phyloP scores from a whole-genome alignment of 2,888 invertebrate genomes.

The Drosophila rellima region DNA sequence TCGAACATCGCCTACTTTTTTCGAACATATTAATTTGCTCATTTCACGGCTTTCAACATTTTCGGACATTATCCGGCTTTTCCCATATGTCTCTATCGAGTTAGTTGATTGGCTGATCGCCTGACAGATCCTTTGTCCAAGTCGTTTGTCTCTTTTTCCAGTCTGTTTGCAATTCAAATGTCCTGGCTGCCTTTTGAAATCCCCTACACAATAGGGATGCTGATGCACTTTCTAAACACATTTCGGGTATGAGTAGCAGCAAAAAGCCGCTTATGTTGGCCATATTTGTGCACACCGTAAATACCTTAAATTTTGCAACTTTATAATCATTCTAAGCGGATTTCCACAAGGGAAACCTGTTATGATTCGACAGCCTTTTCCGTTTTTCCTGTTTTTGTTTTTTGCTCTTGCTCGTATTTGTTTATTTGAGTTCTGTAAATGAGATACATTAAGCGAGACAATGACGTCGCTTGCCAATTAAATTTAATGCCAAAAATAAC shows the following conservation, averaged over 20 bases:
- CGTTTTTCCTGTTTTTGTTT: conserved; percentile 2
- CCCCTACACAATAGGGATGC: conserved; percentile 18
- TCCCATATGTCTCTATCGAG: conserved; percentile 60
- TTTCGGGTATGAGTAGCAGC: conserved; percentile 42
- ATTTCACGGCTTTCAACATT: conserved; percentile 68
- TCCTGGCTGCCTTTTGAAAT: conserved; percentile 38
- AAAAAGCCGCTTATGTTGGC: conserved; percentile 75
- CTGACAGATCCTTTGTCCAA: conserved; percentile 42
- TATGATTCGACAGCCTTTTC: conserved; percentile 39
- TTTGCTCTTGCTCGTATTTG: conserved; percentile 29
- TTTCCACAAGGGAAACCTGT: conserved; percentile 68
- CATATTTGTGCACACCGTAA: conserved; percentile 75
- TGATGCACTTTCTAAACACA: conserved; percentile 42
- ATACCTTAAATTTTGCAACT: conserved; percentile 78
- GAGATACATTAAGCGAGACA: conserved; percentile 46
- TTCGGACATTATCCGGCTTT: conserved; percentile 56
- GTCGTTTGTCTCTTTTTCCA: conserved; percentile 29
- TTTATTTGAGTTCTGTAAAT: conserved; percentile 46
- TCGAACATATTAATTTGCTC: conserved; percentile 64
- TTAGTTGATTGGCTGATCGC: conserved; percentile 34
- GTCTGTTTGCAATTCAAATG: conserved; percentile 19
- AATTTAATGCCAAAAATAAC: conserved; percentile 47
- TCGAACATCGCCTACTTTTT: not conserved
- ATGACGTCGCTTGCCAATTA: conserved; percentile 50
- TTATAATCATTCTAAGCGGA: conserved; percentile 82